A percentile compares a stretch with the other conserved stretches of the same genome.
phyloP scores from a whole-genome alignment of 2,113 vertebrate genomes.

The Cynopterus brachyotis region DNA sequence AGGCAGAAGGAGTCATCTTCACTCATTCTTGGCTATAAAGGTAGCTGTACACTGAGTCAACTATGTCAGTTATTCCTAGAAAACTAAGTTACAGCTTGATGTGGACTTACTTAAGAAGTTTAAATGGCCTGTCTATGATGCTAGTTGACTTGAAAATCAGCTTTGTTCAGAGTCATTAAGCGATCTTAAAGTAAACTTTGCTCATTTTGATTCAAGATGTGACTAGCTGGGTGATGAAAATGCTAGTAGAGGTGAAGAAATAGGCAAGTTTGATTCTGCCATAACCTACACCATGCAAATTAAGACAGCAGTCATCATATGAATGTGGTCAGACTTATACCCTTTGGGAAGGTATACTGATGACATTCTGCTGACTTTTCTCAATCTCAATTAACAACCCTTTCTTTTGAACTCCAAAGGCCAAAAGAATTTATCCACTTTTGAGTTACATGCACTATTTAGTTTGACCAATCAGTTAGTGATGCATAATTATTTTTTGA shows the following conservation, averaged over 20 bases:
- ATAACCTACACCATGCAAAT: background rate
- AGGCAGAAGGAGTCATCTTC: background rate
- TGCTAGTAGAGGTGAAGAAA: background rate
- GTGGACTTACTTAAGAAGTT: background rate
- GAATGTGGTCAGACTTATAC: background rate
- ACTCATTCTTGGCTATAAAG: background rate
- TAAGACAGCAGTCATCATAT: background rate
- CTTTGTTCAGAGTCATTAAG: background rate
- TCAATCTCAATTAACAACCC: background rate
- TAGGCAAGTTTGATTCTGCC: background rate
- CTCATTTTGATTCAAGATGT: background rate
- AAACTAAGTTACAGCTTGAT: background rate
- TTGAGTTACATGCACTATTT: background rate
- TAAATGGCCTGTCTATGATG: background rate
- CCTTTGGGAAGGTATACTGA: background rate
- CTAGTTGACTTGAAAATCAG: background rate
- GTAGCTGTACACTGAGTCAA: background rate
- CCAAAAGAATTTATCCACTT: background rate
- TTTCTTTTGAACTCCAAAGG: background rate
- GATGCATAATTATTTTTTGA: background rate
- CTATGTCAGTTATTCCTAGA: background rate
- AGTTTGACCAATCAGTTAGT: slow-evolving; percentile 29
- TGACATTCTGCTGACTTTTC: background rate
- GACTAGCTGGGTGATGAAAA: background rate
- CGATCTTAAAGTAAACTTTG: background rate